Base-by-base conservation (phyloP, 2,888 invertebrate genomes). In the Agrotis clavis region DNA sequence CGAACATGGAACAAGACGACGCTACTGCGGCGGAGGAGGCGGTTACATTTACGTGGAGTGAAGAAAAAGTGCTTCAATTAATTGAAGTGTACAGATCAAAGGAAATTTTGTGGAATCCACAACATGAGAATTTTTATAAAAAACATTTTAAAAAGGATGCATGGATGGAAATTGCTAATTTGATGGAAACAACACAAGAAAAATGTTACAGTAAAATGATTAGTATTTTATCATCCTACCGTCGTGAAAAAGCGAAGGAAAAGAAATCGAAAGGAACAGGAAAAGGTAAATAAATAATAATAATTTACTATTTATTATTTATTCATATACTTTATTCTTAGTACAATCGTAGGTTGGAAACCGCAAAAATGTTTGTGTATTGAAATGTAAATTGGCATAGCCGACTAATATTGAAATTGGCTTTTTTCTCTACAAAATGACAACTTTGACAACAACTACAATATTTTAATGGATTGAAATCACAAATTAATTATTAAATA, bases 241-340 rank as follows among this genome's bases (percentile, higher is more conserved):
- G 72, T 62, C 67, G 72, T 67, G 67, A 72, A 72, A 72, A 72
- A 72, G 56, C 51, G 62, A 67, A 63, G 67, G 72, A 72, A 67
- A 71, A 71, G 61, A 71, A 71, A 67, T 66, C 71, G 54, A 66
- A 71, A 53, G 66, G 71, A 54, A 71, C 71, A 61, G 71, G 71
- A 66, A 71, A 71, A 71, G 71, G 71, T 71, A 71, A 71, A 60
- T 65, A 67, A 66, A 63, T 63, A 63, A 57, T 63, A 63, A 71
- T 64, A 64, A 59, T 64, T 71, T 57, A 62, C 60, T 61, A 61
- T 54, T 61, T 68, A 68, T 68, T 68, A 68, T 68, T 68, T 68
- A 68, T 61, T 68, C 68, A 60, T 61, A 68, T 54, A 61, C 61
- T 68, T 61, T 68, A 61, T 69, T 69, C 69, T 62, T 69, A 63